Base-by-base conservation (phyloP, 1,140 invertebrate species). In the Melipona quadrifasciata region DNA sequence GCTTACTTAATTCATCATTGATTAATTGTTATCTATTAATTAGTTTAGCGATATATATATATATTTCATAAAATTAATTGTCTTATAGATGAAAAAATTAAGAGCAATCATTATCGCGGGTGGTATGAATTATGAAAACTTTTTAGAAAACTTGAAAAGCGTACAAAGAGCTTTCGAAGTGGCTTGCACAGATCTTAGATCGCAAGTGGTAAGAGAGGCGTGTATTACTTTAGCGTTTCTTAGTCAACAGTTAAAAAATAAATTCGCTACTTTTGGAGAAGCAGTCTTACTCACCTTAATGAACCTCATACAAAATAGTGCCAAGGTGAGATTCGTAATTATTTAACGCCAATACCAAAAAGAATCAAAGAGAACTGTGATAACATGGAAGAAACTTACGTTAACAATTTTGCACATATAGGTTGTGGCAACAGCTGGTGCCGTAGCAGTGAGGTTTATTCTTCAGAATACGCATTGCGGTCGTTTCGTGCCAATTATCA, bases 181-280 rank as follows among this genome's bases (percentile, higher is more conserved):
- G 31, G 97, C 98, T 76, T 96, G 98, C 83, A 98, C 98, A 95
- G 99, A 99, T 95, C 95, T 99, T 5, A 95, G 99, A 91, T 99
- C 97, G 86, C 96, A 99, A 95, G 98, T 99, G 79, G 98, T 98
- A 0, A 95, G 99, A 83, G 99, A 99, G 94, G 98, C 98, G 0
- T 99, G 98, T 93, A 98, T 99, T 72, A 98, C 98, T 2, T 96
- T 99, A 82, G 98, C 98, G 47, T 99, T 97, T 95, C 96, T 99
- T 93, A 97, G 98, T 72, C 97, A 98, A 93, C 96, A 96, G 61
- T 91, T 99, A 68, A 97, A 97, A 77, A 97, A 96, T 86, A 98
- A 97, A 93, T 96, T 99, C 90, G 98, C 99, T 86, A 96, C 96
- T 93, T 97, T 98, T 94, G 97, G 97, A 34, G 97, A 99, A 92